Evolutionary conservation across 2,113 vertebrate species (phyloP), one percentile per base, ranked within the genome.

Genomic region (Podarcis cretensis): DNA sequence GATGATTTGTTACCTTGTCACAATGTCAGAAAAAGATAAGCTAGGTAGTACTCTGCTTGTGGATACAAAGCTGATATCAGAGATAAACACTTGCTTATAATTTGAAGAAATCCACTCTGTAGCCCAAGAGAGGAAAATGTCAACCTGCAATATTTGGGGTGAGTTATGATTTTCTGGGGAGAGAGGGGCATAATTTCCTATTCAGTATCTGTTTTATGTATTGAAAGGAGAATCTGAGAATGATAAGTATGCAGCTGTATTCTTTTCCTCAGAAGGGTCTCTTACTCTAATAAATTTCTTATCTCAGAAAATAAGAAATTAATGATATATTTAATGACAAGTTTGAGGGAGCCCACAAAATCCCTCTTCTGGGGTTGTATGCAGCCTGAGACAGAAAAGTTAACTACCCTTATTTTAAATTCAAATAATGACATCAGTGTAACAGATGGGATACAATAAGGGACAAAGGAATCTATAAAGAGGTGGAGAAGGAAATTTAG

Each of bases 41-140:
- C 65, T 85, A 9, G 21, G 59, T 48, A n/a, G 37, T 85, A 65
- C 0, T 0, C 59, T 63, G 59, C 3, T 35, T 54, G 78, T 14
- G 2, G 23, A 27, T 77, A 83, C n/a, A 89, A 89, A 73, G 57
- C 30, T 0, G 8, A 63, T 84, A 89, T 85, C 57, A 90, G 63
- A 89, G 74, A 83, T 30, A 20, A 9, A 79, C 48, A 90, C 90
- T 91, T 93, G 90, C 89, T 94, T 93, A 66, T 21, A 43, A 66
- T 66, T 25, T 76, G 5, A 86, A 86, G 20, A 71, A 18, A 63
- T 37, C 21, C 16, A 75, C 32, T 30, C 73, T 12, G 3, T 9
- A 85, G 54, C 25, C 14, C 35, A 86, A 86, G 14, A 43, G 1
- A 86, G 9, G 48, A 35, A 65, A 30, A 12, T 21, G 25, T 40